Conservation (phyloP, 2,888 invertebrate genomes). For the Cosmia pyralina region DNA sequence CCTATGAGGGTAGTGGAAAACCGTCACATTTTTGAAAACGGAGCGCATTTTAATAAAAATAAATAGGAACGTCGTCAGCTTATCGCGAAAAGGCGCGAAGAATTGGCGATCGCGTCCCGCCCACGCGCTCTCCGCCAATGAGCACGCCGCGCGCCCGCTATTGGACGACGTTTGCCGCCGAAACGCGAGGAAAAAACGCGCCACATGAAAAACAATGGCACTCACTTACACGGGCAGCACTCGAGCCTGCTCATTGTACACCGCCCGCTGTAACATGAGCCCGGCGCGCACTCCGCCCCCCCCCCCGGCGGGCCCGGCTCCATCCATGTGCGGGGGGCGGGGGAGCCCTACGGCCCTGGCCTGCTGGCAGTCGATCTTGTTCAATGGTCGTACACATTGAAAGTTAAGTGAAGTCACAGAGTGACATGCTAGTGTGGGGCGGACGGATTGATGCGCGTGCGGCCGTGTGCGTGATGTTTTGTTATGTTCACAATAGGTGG, state of each 20-base stretch:
- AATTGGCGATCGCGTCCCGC: slow-evolving; percentile 74
- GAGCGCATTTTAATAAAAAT: slow-evolving; percentile 75
- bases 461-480: slow-evolving; percentile 66
- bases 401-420: slow-evolving; percentile 70
- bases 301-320: slow-evolving; percentile 6
- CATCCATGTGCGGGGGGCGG: slow-evolving; percentile 33
- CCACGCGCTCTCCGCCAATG: slow-evolving; percentile 79
- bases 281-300: slow-evolving; percentile 13
- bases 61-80: slow-evolving; percentile 68
- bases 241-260: slow-evolving; percentile 74
- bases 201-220: slow-evolving; percentile 86
- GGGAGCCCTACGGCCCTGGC: slow-evolving; percentile 45
- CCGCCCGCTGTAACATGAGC: slow-evolving; percentile 66
- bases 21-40: slow-evolving; percentile 72
- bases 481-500: slow-evolving; percentile 68
- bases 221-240: slow-evolving; percentile 77
- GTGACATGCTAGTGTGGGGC: slow-evolving; percentile 65
- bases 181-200: slow-evolving; percentile 78
- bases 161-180: slow-evolving; percentile 77
- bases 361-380: slow-evolving; percentile 48
- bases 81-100: slow-evolving; percentile 78
- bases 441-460: slow-evolving; percentile 67
- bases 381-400: slow-evolving; percentile 66
- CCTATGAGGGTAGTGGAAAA: slow-evolving; percentile 15
- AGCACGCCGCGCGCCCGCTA: slow-evolving; percentile 70